Conservation (phyloP, 2,888 invertebrate genomes). For the Microplitis deprimator region DNA sequence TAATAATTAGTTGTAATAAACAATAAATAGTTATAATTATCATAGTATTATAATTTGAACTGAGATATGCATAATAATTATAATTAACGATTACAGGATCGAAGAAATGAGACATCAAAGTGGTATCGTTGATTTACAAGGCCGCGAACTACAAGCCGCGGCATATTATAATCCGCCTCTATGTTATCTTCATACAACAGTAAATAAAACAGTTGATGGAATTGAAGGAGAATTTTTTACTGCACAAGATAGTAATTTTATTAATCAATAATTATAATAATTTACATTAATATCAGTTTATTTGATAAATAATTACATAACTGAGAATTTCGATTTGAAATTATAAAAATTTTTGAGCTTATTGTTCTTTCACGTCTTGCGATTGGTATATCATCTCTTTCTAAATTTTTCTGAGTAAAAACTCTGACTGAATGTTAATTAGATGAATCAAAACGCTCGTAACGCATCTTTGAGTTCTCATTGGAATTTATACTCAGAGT, state of each 20-base stretch:
- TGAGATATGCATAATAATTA: no score
- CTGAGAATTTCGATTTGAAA: neutral
- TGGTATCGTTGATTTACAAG: slow-evolving; percentile 54
- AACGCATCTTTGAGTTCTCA: no score
- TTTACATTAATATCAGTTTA: no score
- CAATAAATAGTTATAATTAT: no score
- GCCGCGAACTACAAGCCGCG: slow-evolving; percentile 56
- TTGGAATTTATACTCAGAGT: no score
- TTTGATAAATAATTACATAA: no score
- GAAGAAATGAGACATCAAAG: slow-evolving; percentile 48
- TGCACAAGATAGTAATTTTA: slow-evolving; percentile 52
- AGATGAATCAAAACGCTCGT: no score
- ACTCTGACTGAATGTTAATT: no score
- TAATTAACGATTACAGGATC: slow-evolving; percentile 44
- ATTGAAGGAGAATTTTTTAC: slow-evolving; percentile 53
- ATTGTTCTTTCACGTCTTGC: no score
- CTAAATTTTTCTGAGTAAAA: no score
- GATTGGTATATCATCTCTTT: no score
- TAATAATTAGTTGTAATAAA: neutral
- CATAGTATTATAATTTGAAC: no score
- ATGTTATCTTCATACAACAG: slow-evolving; percentile 55
- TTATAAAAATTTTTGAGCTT: neutral
- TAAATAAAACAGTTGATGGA: slow-evolving; percentile 56
- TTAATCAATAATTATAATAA: neutral
- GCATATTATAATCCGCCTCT: slow-evolving; percentile 61